phyloP scores from a whole-genome alignment of 2,113 vertebrate genomes.

The Ctenomys sociabilis region DNA sequence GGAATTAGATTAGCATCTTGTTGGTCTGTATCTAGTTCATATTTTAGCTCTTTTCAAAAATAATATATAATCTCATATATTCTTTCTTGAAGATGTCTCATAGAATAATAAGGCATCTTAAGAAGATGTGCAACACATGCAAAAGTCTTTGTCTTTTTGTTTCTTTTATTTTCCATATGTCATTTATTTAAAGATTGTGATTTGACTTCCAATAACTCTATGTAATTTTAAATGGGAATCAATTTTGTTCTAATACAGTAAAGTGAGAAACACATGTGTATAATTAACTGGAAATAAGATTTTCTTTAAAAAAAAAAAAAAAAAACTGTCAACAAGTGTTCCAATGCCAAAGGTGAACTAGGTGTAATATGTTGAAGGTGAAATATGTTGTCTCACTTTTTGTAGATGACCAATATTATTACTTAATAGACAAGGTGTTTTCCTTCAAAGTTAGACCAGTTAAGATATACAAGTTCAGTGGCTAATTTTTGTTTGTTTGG shows the following conservation, averaged over 20 bases:
- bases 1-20: not conserved
- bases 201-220: conserved; percentile 49
- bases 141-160: not conserved
- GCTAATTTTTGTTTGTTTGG: too few species aligned
- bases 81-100: not conserved
- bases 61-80: not conserved
- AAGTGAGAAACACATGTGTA: conserved; percentile 56
- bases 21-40: not conserved
- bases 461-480: not conserved
- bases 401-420: conserved; percentile 17
- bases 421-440: not conserved
- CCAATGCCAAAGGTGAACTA: not conserved
- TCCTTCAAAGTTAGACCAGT: not conserved
- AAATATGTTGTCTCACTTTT: too few species aligned
- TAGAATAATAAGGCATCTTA: not conserved
- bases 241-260: conserved; percentile 29
- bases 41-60: not conserved
- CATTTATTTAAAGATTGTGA: not conserved
- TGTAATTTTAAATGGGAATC: conserved; percentile 54
- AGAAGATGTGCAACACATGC: not conserved
- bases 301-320: not conserved
- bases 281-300: conserved; percentile 69
- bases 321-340: conserved; percentile 8
- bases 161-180: not conserved
- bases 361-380: too few species aligned